A percentile compares a stretch with the other conserved stretches of the same genome.
Conservation (phyloP, 2,888 invertebrate genomes). For the Synanthedon tipuliformis region DNA sequence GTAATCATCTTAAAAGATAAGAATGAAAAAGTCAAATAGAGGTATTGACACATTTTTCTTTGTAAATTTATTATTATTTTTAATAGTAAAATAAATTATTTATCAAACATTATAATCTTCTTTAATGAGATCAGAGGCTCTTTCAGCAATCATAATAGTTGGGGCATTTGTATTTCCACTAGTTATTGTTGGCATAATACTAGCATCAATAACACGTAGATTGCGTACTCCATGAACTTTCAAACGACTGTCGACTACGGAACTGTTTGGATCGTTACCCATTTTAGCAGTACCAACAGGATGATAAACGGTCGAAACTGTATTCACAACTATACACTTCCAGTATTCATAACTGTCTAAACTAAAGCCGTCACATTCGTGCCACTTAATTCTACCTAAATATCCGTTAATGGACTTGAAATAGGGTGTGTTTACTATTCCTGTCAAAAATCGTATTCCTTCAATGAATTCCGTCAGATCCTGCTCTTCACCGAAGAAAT, state of each 20-base stretch:
- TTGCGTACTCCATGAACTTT: conserved; percentile 73
- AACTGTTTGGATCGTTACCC: conserved; percentile 60
- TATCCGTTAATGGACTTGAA: conserved; percentile 29
- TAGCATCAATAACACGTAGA: conserved; percentile 79
- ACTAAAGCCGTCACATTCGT: conserved; percentile 22
- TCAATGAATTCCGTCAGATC: conserved; percentile 48
- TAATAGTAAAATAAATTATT: no score
- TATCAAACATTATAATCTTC: conserved; percentile 23
- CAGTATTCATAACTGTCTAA: conserved; percentile 32
- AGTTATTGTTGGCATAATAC: conserved; percentile 80
- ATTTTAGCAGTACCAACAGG: conserved; percentile 75
- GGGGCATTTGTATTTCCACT: conserved; percentile 86
- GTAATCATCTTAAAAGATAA: no score
- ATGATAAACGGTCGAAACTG: conserved; percentile 69
- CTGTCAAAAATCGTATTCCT: conserved; percentile 30
- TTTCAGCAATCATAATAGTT: conserved; percentile 83
- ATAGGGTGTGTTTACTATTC: conserved; percentile 24
- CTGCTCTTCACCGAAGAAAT: conserved; percentile 70
- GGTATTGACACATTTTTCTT: no score
- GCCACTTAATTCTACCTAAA: conserved; percentile 25
- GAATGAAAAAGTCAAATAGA: no score
- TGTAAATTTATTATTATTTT: no score
- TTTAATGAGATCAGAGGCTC: conserved; percentile 79
- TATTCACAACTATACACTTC: conserved; percentile 58
- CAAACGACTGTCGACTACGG: conserved; percentile 65